Evolutionary conservation across 92 coral and sea anemone genomes (phyloP).

Genomic region (Epizoanthus scotinus): DNA sequence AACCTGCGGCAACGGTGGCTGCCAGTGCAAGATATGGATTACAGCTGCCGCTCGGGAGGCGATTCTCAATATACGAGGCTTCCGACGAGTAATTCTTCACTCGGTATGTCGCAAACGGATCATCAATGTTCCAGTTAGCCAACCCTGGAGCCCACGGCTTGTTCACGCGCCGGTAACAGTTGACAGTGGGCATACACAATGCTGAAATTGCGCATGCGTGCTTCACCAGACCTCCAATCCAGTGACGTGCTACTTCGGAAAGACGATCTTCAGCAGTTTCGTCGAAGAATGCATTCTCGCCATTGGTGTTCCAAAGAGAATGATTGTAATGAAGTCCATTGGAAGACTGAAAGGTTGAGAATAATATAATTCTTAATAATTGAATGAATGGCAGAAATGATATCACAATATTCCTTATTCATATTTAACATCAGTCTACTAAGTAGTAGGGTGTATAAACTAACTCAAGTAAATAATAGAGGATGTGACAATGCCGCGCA

Average conservation of each 20-base stretch:
- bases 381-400: background rate
- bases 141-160: constrained; percentile 14
- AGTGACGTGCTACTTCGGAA: constrained; percentile 11
- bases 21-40: constrained; percentile 36
- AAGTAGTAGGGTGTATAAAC: no score
- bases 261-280: background rate
- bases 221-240: constrained; percentile 29
- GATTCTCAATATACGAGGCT: constrained; percentile 24
- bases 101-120: constrained; percentile 8
- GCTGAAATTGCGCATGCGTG: constrained; percentile 23
- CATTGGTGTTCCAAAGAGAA: constrained; percentile 14
- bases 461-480: no score
- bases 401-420: no score
- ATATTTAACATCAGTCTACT: no score
- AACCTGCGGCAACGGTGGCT: constrained; percentile 31
- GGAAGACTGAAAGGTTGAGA: background rate
- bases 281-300: constrained; percentile 24
- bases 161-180: constrained; percentile 23
- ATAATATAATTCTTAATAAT: background rate
- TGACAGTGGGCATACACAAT: constrained; percentile 25
- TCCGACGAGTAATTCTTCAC: constrained; percentile 34
- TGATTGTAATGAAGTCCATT: constrained; percentile 29
- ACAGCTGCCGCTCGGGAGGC: constrained; percentile 28
- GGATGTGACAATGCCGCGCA: no score
- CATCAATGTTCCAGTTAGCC: constrained; percentile 28